Evolutionary conservation across 2,113 vertebrate species (phyloP).

Genomic region (Ageneiosus marmoratus): DNA sequence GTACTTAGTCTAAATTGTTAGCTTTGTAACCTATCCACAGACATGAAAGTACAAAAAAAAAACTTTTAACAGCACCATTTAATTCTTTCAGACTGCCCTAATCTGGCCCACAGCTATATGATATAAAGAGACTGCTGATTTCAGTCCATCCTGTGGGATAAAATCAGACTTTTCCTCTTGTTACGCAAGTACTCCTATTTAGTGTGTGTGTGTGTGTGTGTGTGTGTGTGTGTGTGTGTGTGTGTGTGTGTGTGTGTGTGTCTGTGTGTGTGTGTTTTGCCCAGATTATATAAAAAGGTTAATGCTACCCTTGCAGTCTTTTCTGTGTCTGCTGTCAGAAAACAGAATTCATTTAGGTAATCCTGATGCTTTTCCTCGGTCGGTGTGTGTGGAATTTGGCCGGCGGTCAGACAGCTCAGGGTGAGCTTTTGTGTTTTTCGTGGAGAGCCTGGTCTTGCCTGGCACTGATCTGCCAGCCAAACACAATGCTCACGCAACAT

Average conservation of each 20-base stretch:
- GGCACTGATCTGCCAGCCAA: slow-evolving; percentile 24
- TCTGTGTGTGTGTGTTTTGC: slow-evolving; percentile 4
- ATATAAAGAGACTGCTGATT: slow-evolving; percentile 48
- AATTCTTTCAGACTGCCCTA: background rate
- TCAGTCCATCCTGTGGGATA: slow-evolving; percentile 53
- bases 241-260: background rate
- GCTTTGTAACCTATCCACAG: slow-evolving; percentile 44
- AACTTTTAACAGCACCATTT: background rate
- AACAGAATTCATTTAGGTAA: slow-evolving; percentile 54
- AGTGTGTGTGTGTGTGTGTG: background rate
- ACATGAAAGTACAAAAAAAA: slow-evolving; percentile 15
- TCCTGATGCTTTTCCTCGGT: slow-evolving; percentile 51
- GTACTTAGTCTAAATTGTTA: slow-evolving; percentile 19
- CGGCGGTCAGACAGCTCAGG: slow-evolving; percentile 40
- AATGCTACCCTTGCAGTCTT: slow-evolving; percentile 59
- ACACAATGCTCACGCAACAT: slow-evolving; percentile 23
- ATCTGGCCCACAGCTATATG: background rate
- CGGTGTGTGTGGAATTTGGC: slow-evolving; percentile 42
- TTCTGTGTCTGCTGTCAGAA: slow-evolving; percentile 65
- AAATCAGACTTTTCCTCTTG: slow-evolving; percentile 58
- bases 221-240: background rate
- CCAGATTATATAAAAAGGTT: slow-evolving; percentile 69
- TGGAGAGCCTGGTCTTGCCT: slow-evolving; percentile 40
- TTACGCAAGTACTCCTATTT: slow-evolving; percentile 56
- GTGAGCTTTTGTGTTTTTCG: slow-evolving; percentile 46